phyloP scores from a whole-genome alignment of 1,140 invertebrate species.

The Ptiloglossa arizonensis region DNA sequence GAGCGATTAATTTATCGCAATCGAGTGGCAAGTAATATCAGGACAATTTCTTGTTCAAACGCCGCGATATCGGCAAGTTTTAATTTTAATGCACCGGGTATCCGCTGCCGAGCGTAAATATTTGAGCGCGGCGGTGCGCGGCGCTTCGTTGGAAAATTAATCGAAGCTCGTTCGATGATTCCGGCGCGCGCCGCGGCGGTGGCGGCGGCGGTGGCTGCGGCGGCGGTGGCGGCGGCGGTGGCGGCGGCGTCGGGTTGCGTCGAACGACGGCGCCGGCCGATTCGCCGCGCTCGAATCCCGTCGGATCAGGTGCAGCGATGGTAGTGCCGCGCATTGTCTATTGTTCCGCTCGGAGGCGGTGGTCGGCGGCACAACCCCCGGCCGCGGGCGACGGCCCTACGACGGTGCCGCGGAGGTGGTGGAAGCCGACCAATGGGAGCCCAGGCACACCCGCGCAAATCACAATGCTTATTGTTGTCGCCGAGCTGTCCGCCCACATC shows the following conservation, averaged over 20 bases:
- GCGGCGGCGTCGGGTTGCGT: neutral
- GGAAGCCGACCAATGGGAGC: conserved; percentile 75
- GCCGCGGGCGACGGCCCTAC: conserved; percentile 64
- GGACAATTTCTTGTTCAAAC: conserved; percentile 5
- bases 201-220: neutral
- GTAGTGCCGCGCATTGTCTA: conserved; percentile 76
- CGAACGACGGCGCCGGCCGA: neutral
- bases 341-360: conserved; percentile 75
- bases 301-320: conserved; percentile 43
- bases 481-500: conserved; percentile 77
- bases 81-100: neutral
- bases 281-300: conserved; percentile 20
- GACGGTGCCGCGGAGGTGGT: conserved; percentile 68
- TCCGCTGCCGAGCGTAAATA: neutral
- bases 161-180: neutral
- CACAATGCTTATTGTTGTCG: conserved; percentile 82
- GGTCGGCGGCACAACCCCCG: conserved; percentile 71
- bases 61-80: neutral
- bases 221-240: neutral
- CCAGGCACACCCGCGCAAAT: conserved; percentile 79
- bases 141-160: conserved; percentile 1
- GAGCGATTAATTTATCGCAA: neutral
- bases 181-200: neutral
- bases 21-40: neutral
- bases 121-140: neutral